Conservation (phyloP, 64 coral and sea anemone species). For the Pocillopora damicornis region DNA sequence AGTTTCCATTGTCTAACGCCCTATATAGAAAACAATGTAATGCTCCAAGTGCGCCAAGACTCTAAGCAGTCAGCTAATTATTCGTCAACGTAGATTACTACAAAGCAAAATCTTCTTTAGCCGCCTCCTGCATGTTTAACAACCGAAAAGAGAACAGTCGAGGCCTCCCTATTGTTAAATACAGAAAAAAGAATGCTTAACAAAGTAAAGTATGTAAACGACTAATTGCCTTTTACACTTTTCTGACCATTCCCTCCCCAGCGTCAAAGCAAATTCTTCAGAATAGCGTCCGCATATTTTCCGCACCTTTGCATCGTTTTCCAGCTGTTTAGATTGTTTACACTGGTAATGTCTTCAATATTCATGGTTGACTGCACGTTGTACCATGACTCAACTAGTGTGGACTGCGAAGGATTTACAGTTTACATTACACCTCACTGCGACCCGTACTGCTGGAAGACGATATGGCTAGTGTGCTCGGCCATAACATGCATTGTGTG, state of each 20-base stretch:
- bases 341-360: constrained; percentile 54
- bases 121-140: too few relatives aligned
- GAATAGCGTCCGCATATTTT: background rate
- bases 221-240: too few relatives aligned
- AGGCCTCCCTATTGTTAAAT: too few relatives aligned
- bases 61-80: too few relatives aligned
- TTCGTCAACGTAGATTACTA: too few relatives aligned
- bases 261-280: background rate
- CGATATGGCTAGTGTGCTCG: constrained; percentile 52
- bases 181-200: too few relatives aligned
- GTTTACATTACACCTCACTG: constrained; percentile 43
- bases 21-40: too few relatives aligned
- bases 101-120: too few relatives aligned
- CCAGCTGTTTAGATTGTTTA: constrained; percentile 59
- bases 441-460: constrained; percentile 69
- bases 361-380: constrained; percentile 70
- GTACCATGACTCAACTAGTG: constrained; percentile 50
- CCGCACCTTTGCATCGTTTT: background rate
- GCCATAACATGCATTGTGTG: constrained; percentile 30
- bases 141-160: too few relatives aligned
- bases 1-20: too few relatives aligned
- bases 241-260: background rate
- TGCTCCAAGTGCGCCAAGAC: too few relatives aligned
- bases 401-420: constrained; percentile 60
- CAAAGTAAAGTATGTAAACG: too few relatives aligned